A percentile compares a stretch with the other conserved stretches of the same genome.
These are phyloP conservation scores for Ferdinandea cuprea DNA, from an alignment of 2,888 invertebrate species.

Conservation along the genomic window DNA sequence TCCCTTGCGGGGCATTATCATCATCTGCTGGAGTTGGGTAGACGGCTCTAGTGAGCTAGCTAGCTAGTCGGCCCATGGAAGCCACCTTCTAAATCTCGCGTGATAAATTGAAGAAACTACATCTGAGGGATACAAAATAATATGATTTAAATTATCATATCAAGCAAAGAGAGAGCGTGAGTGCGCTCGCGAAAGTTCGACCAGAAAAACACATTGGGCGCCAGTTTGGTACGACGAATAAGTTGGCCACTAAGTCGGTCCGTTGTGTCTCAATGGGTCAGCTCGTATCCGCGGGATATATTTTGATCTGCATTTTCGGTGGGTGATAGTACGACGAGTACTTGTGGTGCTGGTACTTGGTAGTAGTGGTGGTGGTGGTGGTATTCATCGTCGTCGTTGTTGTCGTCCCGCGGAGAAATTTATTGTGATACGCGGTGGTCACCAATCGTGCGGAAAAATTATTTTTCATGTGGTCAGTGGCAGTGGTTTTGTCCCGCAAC, in stretches of 20 bases:
- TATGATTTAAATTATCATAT: conserved; percentile 73
- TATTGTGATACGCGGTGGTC: conserved; percentile 60
- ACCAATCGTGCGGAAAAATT: conserved; percentile 71
- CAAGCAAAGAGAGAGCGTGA: conserved; percentile 53
- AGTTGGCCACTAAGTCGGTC: conserved; percentile 66
- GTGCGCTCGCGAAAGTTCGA: conserved; percentile 61
- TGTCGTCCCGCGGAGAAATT: conserved; percentile 66
- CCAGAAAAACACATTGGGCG: conserved; percentile 67
- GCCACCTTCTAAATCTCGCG: conserved; percentile 54
- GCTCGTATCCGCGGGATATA: conserved; percentile 70
- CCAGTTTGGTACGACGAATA: conserved; percentile 55
- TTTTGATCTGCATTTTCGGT: conserved; percentile 69
- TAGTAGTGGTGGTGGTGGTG: too few relatives aligned
- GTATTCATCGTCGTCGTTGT: too few relatives aligned
- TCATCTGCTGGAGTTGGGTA: conserved; percentile 18
- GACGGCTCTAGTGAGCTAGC: too few relatives aligned
- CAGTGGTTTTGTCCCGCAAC: neutral
- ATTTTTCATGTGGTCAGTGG: conserved; percentile 63
- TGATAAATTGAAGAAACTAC: conserved; percentile 69
- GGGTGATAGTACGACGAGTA: conserved; percentile 47
- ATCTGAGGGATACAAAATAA: conserved; percentile 52
- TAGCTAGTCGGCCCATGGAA: too few relatives aligned
- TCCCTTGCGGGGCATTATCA: conserved; percentile 56
- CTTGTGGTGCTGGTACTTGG: conserved; percentile 4
- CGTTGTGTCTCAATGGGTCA: conserved; percentile 66